Evolutionary conservation across 1,140 invertebrate species (phyloP).

Genomic region (Dendroctonus ponderosae): DNA sequence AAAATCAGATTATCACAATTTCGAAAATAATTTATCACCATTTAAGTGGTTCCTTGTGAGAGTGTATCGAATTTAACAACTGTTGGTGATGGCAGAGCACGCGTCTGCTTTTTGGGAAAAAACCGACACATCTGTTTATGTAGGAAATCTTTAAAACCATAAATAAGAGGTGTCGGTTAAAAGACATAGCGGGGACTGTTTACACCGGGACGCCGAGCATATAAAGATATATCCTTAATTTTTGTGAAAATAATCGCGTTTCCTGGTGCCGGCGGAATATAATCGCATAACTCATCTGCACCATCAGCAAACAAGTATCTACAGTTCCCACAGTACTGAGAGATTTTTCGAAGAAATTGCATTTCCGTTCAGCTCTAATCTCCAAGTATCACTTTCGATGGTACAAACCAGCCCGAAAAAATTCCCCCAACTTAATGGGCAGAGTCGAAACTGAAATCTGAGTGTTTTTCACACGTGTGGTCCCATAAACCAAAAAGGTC

Average conservation of each 20-base stretch:
- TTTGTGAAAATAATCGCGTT: too few species aligned
- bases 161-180: constrained; percentile 4
- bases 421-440: constrained; percentile 7
- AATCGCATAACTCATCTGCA: too few species aligned
- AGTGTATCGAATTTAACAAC: constrained; percentile 4
- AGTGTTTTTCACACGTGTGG: constrained; percentile 8
- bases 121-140: too few species aligned
- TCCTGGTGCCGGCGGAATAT: too few species aligned
- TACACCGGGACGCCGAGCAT: not conserved
- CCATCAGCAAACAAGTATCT: too few species aligned
- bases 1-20: constrained; percentile 10
- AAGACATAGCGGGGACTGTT: not conserved
- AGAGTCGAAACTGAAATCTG: not conserved
- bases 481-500: constrained; percentile 3
- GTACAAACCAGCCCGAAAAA: not conserved
- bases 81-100: not conserved
- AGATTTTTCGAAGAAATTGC: too few species aligned
- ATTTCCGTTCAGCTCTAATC: too few species aligned
- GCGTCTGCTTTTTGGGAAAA: not conserved
- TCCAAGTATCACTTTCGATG: too few species aligned
- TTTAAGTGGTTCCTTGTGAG: constrained; percentile 5
- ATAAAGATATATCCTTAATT: too few species aligned
- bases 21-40: constrained; percentile 12
- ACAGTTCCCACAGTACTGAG: too few species aligned
- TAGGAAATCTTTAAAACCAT: constrained; percentile 4